Conservation (phyloP, 2,113 vertebrate genomes). For the Pyxicephalus adspersus region DNA sequence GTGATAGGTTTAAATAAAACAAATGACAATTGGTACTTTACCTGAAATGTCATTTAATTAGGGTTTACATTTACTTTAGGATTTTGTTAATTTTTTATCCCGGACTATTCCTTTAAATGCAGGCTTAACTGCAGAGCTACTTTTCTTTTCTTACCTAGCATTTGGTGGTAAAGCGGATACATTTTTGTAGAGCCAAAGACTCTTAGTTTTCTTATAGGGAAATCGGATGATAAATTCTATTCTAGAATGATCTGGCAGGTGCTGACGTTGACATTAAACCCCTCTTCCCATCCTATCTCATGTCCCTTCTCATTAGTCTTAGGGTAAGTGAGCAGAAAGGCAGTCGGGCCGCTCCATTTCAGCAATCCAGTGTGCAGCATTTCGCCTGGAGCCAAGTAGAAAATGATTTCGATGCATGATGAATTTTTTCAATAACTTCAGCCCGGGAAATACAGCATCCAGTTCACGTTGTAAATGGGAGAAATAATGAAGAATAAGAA, state of each 20-base stretch:
- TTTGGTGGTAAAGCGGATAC: constrained; percentile 16
- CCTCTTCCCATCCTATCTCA: constrained; percentile 58
- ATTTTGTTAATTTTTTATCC: no score
- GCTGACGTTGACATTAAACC: constrained; percentile 58
- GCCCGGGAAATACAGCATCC: constrained; percentile 61
- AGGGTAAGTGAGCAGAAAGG: constrained; percentile 66
- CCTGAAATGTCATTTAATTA: no score
- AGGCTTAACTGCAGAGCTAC: neutral
- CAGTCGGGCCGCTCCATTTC: constrained; percentile 52
- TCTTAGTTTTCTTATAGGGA: constrained; percentile 41
- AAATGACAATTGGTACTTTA: no score
- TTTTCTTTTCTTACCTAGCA: constrained; percentile 12
- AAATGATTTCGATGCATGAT: constrained; percentile 69
- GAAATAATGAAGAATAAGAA: constrained; percentile 22
- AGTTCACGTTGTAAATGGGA: constrained; percentile 61
- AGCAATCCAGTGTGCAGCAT: constrained; percentile 43
- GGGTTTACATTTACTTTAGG: no score
- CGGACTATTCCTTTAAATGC: constrained; percentile 17
- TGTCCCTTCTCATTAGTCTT: constrained; percentile 65
- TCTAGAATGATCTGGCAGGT: neutral
- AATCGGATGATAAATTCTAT: constrained; percentile 34
- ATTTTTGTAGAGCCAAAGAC: constrained; percentile 25
- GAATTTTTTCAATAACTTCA: constrained; percentile 71
- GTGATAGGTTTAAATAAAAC: no score
- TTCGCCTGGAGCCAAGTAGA: constrained; percentile 67